phyloP scores from a whole-genome alignment of 2,797 vertebrate species.

The Ciconia nigra region DNA sequence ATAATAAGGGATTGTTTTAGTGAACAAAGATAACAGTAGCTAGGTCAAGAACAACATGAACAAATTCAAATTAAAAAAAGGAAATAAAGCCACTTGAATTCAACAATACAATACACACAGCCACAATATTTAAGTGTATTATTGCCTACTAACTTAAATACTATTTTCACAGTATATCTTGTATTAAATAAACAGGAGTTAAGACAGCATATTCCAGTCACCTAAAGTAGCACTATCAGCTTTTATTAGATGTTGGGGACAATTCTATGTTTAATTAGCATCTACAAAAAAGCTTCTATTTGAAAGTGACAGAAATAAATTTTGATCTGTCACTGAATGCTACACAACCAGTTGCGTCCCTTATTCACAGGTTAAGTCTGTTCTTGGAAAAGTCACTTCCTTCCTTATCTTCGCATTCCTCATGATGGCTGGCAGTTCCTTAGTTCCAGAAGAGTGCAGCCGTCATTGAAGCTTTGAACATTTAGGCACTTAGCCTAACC shows the following conservation, averaged over 20 bases:
- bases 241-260: background rate
- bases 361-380: background rate
- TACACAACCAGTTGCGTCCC: background rate
- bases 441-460: background rate
- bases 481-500: background rate
- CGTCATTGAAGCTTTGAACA: background rate
- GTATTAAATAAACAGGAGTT: background rate
- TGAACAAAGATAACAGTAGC: background rate
- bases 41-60: background rate
- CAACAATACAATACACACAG: background rate
- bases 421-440: fast-evolving
- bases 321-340: background rate
- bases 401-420: background rate
- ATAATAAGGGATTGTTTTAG: background rate
- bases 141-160: background rate
- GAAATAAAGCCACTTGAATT: background rate
- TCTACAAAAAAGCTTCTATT: background rate
- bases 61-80: background rate
- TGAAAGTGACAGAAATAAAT: background rate
- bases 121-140: background rate
- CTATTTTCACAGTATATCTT: background rate
- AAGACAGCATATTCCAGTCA: background rate
- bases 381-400: background rate
- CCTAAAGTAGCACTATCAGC: background rate
- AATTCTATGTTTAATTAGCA: background rate